phyloP scores from a whole-genome alignment of 2,888 invertebrate species.

The Oscheius sp. region DNA sequence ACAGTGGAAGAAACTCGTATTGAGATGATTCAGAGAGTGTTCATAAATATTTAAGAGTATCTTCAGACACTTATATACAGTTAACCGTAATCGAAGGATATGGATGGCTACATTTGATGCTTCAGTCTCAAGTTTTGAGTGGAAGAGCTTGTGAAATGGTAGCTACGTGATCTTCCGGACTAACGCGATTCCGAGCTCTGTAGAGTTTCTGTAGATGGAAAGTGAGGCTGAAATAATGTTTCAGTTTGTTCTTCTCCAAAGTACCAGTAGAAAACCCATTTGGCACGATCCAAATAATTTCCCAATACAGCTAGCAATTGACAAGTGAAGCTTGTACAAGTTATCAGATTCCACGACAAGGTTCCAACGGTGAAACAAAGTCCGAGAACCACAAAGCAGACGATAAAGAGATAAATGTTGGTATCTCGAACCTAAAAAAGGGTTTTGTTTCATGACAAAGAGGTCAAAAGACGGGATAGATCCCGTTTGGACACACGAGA shows the following conservation, averaged over 20 bases:
- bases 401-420: conserved; percentile 1
- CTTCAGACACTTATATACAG: too few relatives aligned
- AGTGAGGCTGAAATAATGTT: not conserved
- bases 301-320: not conserved
- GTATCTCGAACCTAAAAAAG: conserved; percentile 5
- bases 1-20: too few relatives aligned
- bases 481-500: too few relatives aligned
- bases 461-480: too few relatives aligned
- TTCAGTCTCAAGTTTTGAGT: too few relatives aligned
- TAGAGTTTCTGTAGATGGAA: conserved; percentile 13
- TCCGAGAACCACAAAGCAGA: conserved; percentile 4
- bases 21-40: too few relatives aligned
- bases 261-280: conserved; percentile 25
- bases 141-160: too few relatives aligned
- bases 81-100: too few relatives aligned
- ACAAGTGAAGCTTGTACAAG: not conserved
- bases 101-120: too few relatives aligned
- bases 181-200: not conserved
- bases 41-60: too few relatives aligned
- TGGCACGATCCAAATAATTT: not conserved
- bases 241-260: not conserved
- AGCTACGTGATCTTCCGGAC: too few relatives aligned
- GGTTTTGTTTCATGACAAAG: not conserved
- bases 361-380: conserved; percentile 8
- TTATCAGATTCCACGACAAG: not conserved